A percentile compares a stretch with the other conserved stretches of the same genome.
These are phyloP conservation scores for Drosophila ustulata DNA, from an alignment of 2,888 invertebrate genomes.

Conservation along the genomic window DNA sequence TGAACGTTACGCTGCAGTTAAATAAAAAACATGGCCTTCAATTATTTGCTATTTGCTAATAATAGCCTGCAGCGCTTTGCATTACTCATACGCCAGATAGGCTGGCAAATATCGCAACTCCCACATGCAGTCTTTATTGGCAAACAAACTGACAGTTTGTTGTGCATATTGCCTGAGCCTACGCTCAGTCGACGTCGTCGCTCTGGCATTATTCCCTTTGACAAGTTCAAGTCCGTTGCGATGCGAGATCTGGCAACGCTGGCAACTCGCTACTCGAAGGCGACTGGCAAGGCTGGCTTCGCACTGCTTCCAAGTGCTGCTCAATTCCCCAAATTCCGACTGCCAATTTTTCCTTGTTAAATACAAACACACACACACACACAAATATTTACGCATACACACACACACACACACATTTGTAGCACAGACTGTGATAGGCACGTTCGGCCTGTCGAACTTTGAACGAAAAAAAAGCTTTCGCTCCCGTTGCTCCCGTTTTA, in stretches of 20 bases:
- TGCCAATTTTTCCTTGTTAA: conserved; percentile 70
- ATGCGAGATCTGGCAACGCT: conserved; percentile 70
- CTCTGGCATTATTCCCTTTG: conserved; percentile 25
- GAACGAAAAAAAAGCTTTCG: conserved; percentile 65
- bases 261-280: conserved; percentile 42
- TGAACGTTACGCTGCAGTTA: background rate
- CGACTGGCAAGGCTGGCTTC: conserved; percentile 47
- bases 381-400: background rate
- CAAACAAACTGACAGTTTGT: conserved; percentile 9
- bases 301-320: background rate
- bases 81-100: conserved; percentile 11
- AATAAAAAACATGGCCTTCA: background rate
- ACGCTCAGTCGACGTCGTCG: background rate
- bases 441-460: conserved; percentile 59
- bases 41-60: background rate
- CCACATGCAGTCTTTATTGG: conserved; percentile 1
- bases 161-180: conserved; percentile 17
- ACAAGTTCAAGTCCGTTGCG: conserved; percentile 71
- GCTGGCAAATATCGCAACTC: background rate
- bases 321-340: conserved; percentile 71
- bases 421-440: conserved; percentile 34
- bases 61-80: background rate
- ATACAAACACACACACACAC: conserved; percentile 43
- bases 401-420: conserved; percentile 14
- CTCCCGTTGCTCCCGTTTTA: conserved; percentile 68